These are phyloP conservation scores for Labia minor DNA, from an alignment of 2,888 invertebrate genomes.

Conservation along the genomic window DNA sequence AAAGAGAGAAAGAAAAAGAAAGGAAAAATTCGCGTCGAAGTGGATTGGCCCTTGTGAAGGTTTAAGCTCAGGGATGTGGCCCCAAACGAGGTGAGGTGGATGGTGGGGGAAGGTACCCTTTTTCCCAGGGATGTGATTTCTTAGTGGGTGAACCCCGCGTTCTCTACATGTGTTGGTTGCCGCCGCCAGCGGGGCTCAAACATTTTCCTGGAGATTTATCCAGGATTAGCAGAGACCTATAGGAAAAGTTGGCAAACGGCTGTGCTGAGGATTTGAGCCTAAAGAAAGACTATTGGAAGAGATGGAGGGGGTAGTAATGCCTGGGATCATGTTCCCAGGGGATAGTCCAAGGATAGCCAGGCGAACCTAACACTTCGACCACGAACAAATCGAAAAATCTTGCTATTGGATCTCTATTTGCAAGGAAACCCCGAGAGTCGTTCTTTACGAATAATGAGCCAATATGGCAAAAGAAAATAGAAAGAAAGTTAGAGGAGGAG, in stretches of 20 bases:
- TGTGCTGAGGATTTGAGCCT: conserved; percentile 2
- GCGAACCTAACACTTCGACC: neutral
- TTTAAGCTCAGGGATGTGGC: neutral
- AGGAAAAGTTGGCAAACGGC: conserved; percentile 13
- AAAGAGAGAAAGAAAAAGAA: neutral
- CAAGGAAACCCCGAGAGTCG: neutral
- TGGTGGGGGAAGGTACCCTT: neutral
- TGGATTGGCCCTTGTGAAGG: conserved; percentile 8
- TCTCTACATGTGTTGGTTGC: neutral
- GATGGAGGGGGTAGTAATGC: neutral
- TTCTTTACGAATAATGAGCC: too few species aligned
- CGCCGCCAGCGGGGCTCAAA: neutral
- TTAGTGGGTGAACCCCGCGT: neutral
- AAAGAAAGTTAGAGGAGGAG: too few species aligned
- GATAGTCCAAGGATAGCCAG: conserved; percentile 7
- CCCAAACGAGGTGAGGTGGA: neutral
- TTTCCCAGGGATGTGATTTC: conserved; percentile 3
- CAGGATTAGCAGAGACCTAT: conserved; percentile 5
- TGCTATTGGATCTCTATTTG: conserved; percentile 13
- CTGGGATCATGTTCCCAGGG: conserved; percentile 1
- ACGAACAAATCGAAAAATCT: conserved; percentile 13
- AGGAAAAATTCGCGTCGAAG: neutral
- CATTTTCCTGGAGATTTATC: conserved; percentile 13
- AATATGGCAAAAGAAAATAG: too few species aligned
- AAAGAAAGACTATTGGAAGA: conserved; percentile 13